These are phyloP conservation scores for Henricia sp. DNA, from an alignment of 53 echinoderm and acorn worm species.

Conservation along the genomic window DNA sequence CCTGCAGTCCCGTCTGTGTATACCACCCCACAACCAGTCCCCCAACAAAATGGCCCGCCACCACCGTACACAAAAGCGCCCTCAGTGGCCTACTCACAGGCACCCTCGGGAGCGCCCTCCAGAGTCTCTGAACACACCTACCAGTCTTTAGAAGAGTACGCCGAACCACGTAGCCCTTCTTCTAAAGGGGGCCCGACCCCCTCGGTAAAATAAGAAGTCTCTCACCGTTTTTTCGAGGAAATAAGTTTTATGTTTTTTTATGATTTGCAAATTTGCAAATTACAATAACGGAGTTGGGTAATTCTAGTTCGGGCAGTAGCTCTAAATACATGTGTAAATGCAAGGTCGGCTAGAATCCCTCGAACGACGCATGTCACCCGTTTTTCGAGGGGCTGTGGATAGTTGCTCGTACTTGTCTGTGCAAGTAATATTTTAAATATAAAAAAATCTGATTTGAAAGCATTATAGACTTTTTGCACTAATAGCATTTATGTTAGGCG, in stretches of 20 bases:
- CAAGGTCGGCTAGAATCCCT: no score
- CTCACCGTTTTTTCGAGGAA: constrained; percentile 10
- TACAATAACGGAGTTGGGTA: no score
- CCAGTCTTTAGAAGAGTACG: constrained; percentile 27
- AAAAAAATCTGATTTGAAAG: no score
- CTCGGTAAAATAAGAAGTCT: constrained; percentile 2
- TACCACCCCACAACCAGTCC: not conserved
- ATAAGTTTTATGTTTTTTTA: not conserved
- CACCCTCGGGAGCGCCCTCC: not conserved
- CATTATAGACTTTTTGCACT: no score
- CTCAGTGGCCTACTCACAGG: not conserved
- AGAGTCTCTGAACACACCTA: constrained; percentile 26
- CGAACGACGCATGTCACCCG: no score
- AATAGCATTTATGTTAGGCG: no score
- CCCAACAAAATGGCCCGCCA: not conserved
- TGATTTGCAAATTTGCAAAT: not conserved
- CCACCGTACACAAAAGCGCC: not conserved
- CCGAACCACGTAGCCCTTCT: not conserved
- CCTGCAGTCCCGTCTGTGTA: not conserved
- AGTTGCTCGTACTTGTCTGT: no score
- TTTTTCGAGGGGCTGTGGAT: no score
- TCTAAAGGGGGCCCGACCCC: not conserved
- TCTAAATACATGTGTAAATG: no score
- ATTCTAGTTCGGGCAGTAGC: no score
- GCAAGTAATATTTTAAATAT: no score